These are phyloP conservation scores for Telenomus remus DNA, from an alignment of 1,140 invertebrate species.

Conservation along the genomic window DNA sequence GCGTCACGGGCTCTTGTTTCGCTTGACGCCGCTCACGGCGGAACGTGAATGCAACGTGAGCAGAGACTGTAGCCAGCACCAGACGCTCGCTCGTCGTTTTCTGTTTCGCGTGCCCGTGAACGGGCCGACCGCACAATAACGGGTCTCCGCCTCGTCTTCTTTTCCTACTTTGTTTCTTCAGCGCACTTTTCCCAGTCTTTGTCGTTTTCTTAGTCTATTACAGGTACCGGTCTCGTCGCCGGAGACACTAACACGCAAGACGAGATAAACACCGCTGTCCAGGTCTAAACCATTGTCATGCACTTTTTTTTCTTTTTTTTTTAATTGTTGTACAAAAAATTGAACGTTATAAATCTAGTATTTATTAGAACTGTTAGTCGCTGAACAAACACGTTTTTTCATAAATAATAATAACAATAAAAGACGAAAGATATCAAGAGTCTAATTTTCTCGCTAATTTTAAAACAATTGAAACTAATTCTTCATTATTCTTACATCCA, in stretches of 20 bases:
- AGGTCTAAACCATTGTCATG: no score
- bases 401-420: no score
- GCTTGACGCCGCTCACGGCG: constrained; percentile 26
- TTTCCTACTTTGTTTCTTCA: constrained; percentile 24
- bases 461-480: no score
- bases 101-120: constrained; percentile 31
- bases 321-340: no score
- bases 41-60: constrained; percentile 24
- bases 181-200: not conserved
- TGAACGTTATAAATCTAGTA: no score
- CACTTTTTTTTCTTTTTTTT: not conserved
- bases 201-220: no score
- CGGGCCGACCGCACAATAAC: constrained; percentile 23
- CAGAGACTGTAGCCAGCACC: not conserved
- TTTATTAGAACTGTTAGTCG: no score
- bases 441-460: no score
- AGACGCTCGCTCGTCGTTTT: constrained; percentile 19
- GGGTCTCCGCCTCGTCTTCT: constrained; percentile 32
- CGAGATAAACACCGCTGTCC: no score
- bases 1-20: constrained; percentile 24
- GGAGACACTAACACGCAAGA: constrained; percentile 5
- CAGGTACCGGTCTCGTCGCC: constrained; percentile 7
- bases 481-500: no score
- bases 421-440: no score
- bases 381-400: no score